Percentiles rank a stretch among this genome's conserved stretches.
These are phyloP conservation scores for Strigops habroptila DNA, from an alignment of 2,113 vertebrate genomes.

Conservation along the genomic window DNA sequence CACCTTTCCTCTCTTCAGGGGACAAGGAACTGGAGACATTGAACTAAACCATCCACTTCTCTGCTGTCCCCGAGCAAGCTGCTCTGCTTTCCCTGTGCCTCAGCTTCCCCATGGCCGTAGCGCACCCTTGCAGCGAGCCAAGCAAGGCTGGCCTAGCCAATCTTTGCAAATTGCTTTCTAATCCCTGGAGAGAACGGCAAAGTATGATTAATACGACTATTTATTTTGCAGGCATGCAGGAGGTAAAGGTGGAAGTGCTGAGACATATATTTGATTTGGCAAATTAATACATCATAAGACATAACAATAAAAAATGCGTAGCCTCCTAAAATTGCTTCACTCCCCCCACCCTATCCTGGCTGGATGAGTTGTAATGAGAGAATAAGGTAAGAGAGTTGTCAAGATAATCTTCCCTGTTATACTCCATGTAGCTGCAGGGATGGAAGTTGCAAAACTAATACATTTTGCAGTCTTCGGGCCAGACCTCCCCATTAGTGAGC, in stretches of 20 bases:
- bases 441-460: conserved; percentile 1
- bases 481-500: background rate
- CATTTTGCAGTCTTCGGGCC: background rate
- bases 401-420: conserved; percentile 20
- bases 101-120: background rate
- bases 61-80: accelerated
- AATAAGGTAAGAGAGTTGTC: conserved; percentile 30
- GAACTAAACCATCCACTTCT: background rate
- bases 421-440: background rate
- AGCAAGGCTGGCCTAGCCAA: background rate
- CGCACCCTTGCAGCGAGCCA: background rate
- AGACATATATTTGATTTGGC: conserved; percentile 63
- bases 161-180: conserved; percentile 40
- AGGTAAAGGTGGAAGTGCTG: conserved; percentile 51
- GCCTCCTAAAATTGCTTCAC: conserved; percentile 9
- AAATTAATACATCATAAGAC: conserved; percentile 68
- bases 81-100: background rate
- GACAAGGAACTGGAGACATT: background rate
- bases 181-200: background rate
- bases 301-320: conserved; percentile 47
- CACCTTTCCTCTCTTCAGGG: background rate
- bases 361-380: conserved; percentile 45
- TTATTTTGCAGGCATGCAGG: conserved; percentile 54
- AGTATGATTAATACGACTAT: conserved; percentile 51
- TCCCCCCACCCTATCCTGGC: background rate